These are phyloP conservation scores for Brachyptera risi DNA, from an alignment of 2,888 invertebrate species.

Conservation along the genomic window DNA sequence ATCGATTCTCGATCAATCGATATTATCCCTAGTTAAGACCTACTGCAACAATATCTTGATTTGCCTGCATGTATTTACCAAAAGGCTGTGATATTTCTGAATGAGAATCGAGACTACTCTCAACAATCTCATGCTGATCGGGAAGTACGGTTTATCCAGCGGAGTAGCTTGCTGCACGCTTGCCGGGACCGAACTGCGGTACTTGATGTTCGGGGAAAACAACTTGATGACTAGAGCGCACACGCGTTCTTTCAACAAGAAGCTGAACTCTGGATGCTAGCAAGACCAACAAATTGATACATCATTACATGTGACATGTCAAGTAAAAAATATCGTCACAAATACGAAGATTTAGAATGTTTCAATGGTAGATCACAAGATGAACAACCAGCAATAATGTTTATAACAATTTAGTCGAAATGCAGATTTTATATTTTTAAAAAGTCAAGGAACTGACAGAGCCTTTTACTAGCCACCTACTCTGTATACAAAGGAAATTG, in stretches of 20 bases:
- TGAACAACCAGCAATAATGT: too few species aligned
- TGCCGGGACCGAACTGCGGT: constrained; percentile 59
- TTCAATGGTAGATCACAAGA: neutral
- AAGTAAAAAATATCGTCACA: neutral
- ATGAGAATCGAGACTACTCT: constrained; percentile 90
- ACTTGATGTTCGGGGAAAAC: constrained; percentile 98
- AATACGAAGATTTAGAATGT: neutral
- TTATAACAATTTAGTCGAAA: too few species aligned
- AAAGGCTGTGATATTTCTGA: constrained; percentile 84
- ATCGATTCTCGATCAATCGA: too few species aligned
- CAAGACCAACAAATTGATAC: constrained; percentile 39
- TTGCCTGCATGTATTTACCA: constrained; percentile 71
- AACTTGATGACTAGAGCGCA: constrained; percentile 97
- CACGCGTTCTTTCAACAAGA: constrained; percentile 91
- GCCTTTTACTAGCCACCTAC: too few species aligned
- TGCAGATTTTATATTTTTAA: too few species aligned
- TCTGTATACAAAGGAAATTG: too few species aligned
- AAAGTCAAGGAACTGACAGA: too few species aligned
- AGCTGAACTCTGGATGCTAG: constrained; percentile 90
- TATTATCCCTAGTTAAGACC: too few species aligned
- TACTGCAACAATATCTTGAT: too few species aligned
- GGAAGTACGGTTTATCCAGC: constrained; percentile 91
- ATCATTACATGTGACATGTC: neutral
- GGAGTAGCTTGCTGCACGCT: constrained; percentile 60
- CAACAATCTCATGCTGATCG: constrained; percentile 91